Conservation (phyloP, 2,113 vertebrate species). For the Takifugu flavidus region DNA sequence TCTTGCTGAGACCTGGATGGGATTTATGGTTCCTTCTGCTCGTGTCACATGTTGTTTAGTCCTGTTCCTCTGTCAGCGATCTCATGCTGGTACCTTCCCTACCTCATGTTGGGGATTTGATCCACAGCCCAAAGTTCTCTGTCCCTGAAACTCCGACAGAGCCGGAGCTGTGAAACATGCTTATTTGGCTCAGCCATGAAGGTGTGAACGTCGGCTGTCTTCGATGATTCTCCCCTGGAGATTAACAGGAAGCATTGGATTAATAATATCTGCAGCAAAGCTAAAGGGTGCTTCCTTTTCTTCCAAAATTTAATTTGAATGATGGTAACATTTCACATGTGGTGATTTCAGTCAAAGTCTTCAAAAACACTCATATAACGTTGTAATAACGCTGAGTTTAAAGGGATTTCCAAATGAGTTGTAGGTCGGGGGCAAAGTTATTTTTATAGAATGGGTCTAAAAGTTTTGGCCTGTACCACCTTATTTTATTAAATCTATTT, state of each 20-base stretch:
- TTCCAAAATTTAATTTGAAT: too few species aligned
- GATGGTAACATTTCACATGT: too few species aligned
- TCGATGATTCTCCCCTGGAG: slow-evolving; percentile 8
- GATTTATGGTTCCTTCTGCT: slow-evolving; percentile 57
- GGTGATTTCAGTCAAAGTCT: too few species aligned
- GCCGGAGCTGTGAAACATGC: too few species aligned
- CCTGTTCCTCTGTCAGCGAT: slow-evolving; percentile 13
- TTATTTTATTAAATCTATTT: too few species aligned
- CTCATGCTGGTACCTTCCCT: slow-evolving; percentile 28
- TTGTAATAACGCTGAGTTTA: too few species aligned
- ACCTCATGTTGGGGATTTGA: not conserved
- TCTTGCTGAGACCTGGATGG: slow-evolving; percentile 43
- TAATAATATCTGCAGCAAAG: not conserved
- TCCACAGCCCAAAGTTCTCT: not conserved
- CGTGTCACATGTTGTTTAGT: slow-evolving; percentile 51
- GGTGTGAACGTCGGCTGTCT: slow-evolving; percentile 33
- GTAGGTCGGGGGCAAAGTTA: too few species aligned
- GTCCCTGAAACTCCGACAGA: not conserved
- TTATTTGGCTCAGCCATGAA: not conserved
- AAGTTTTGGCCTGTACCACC: too few species aligned
- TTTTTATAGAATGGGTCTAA: too few species aligned
- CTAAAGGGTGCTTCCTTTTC: not conserved
- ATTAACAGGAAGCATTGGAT: slow-evolving; percentile 14
- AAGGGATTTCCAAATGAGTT: too few species aligned
- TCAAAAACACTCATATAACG: too few species aligned